A percentile compares a stretch with the other conserved stretches of the same genome.
Evolutionary conservation across 2,888 invertebrate genomes (phyloP).

Genomic region (Macrophya alboannulata): DNA sequence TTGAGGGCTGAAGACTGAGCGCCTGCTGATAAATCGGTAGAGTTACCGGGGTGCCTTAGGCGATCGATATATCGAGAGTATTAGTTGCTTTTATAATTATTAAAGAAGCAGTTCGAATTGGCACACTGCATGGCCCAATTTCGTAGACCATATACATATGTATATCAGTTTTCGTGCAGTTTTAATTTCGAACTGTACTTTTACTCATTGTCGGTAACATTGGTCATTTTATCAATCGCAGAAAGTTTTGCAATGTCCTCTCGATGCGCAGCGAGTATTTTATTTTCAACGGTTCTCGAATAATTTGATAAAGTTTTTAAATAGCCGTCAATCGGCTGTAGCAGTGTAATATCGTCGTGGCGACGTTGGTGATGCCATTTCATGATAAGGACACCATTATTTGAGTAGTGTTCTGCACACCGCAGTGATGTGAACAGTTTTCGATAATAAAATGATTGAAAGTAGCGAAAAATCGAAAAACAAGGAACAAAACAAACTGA

Average conservation of each 20-base stretch:
- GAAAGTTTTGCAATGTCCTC: too few species aligned
- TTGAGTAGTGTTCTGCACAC: neutral
- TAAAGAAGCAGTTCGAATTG: neutral
- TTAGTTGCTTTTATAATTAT: conserved; percentile 23
- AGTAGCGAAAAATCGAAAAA: neutral
- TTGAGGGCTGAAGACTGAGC: conserved; percentile 10
- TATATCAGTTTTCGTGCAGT: neutral
- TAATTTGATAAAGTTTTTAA: neutral
- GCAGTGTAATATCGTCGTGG: neutral
- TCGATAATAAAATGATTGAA: neutral
- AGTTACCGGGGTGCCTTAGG: neutral
- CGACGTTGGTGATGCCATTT: neutral
- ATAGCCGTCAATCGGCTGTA: neutral
- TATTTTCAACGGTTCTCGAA: neutral
- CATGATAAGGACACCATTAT: neutral
- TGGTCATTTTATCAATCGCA: neutral
- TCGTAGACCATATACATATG: too few species aligned
- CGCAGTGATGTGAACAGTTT: neutral
- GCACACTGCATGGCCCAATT: neutral
- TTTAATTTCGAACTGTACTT: neutral
- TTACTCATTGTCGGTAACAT: neutral
- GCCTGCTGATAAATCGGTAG: conserved; percentile 41
- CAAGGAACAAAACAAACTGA: neutral
- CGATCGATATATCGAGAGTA: conserved; percentile 31
- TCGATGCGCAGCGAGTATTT: neutral